phyloP scores from a whole-genome alignment of 2,888 invertebrate genomes.

The Lasius fuliginosus region DNA sequence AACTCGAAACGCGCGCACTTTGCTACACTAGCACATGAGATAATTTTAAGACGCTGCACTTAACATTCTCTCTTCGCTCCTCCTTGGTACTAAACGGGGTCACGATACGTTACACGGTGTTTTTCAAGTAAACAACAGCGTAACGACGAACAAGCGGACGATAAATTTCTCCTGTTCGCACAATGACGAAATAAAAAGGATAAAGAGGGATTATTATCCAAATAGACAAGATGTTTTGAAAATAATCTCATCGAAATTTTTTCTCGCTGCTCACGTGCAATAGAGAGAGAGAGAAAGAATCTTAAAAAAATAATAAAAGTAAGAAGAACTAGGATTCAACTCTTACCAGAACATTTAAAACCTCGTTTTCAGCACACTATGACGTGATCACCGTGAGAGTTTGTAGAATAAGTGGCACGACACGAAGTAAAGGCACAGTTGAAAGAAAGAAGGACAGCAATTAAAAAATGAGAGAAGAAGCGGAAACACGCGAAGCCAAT shows the following conservation, averaged over 20 bases:
- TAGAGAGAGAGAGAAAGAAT: not conserved
- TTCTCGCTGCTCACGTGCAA: not conserved
- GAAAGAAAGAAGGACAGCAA: not conserved
- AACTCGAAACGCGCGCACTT: conserved; percentile 38
- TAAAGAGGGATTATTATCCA: conserved; percentile 11
- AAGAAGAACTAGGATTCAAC: not conserved
- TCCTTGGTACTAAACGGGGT: conserved; percentile 39
- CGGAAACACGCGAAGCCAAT: conserved; percentile 17
- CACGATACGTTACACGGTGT: conserved; percentile 39
- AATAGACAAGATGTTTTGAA: conserved; percentile 24
- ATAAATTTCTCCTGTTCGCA: conserved; percentile 33
- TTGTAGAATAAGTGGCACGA: conserved; percentile 3
- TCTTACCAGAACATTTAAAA: conserved; percentile 29
- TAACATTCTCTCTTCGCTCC: conserved; percentile 37
- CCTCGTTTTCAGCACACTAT: conserved; percentile 2
- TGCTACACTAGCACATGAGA: conserved; percentile 20
- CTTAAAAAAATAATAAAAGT: not conserved
- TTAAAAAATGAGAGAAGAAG: conserved; percentile 8
- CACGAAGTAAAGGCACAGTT: conserved; percentile 5
- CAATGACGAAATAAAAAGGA: conserved; percentile 21
- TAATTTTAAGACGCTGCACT: conserved; percentile 54
- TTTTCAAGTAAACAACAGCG: conserved; percentile 45
- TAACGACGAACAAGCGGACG: conserved; percentile 46
- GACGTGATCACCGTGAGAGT: conserved; percentile 25
- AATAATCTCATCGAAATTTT: not conserved